Percentiles rank a stretch among this genome's conserved stretches.
Evolutionary conservation across 2,113 vertebrate genomes (phyloP).

Genomic region (Erpornis zantholeuca): DNA sequence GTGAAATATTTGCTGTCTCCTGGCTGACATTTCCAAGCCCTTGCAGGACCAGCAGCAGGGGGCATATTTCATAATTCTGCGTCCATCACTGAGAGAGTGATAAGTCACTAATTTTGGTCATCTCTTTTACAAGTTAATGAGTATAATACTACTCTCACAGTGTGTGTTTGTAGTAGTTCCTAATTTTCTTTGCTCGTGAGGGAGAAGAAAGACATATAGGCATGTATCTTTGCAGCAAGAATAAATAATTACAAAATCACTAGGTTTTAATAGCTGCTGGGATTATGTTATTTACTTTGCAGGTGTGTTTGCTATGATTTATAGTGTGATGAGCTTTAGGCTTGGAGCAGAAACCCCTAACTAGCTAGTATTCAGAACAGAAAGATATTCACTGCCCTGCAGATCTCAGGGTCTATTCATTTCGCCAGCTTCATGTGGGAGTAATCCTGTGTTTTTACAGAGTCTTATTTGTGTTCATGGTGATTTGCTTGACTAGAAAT

Average conservation of each 20-base stretch:
- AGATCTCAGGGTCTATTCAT: neutral
- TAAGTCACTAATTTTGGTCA: slow-evolving; percentile 23
- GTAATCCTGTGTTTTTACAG: neutral
- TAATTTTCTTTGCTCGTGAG: neutral
- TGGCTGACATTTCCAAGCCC: neutral
- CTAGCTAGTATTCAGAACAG: neutral
- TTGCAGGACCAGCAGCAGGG: slow-evolving; percentile 14
- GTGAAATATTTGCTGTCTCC: neutral
- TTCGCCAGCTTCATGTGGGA: neutral
- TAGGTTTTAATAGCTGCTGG: slow-evolving; percentile 8
- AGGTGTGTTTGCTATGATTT: slow-evolving; percentile 46
- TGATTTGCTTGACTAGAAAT: neutral
- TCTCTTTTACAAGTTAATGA: neutral
- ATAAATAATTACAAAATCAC: neutral
- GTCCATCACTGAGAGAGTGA: neutral
- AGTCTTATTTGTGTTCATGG: neutral
- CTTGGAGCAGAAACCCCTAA: neutral
- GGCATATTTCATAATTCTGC: slow-evolving; percentile 32
- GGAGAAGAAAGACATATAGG: neutral
- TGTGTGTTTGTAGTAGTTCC: neutral
- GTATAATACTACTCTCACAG: neutral
- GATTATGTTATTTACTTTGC: slow-evolving; percentile 35
- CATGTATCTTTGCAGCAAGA: neutral
- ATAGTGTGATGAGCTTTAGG: slow-evolving; percentile 18
- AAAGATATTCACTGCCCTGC: neutral